Percentiles rank a stretch among this genome's conserved stretches.
Evolutionary conservation across 2,888 invertebrate species (phyloP).

Genomic region (Diarsia dahlii): DNA sequence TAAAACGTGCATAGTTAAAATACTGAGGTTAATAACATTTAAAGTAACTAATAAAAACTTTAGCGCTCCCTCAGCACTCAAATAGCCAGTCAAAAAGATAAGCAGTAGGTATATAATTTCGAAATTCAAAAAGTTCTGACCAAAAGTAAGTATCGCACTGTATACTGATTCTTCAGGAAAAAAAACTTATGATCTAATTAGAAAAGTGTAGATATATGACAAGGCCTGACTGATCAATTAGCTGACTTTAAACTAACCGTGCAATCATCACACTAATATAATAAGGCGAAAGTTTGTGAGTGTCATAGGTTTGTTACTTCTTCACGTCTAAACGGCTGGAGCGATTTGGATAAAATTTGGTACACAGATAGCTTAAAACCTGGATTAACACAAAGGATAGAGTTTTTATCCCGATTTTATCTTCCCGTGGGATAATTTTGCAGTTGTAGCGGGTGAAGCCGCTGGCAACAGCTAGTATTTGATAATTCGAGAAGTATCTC

Average conservation of each 20-base stretch:
- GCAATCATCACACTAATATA: too few species aligned
- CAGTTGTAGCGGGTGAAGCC: too few species aligned
- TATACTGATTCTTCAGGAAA: background rate
- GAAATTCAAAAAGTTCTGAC: background rate
- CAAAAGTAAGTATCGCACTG: background rate
- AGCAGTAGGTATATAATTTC: background rate
- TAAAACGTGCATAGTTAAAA: background rate
- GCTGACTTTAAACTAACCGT: background rate
- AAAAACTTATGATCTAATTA: background rate
- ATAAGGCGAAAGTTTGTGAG: too few species aligned
- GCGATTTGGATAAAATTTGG: too few species aligned
- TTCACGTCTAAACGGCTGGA: too few species aligned
- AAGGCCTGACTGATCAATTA: background rate
- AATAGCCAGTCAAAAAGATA: background rate
- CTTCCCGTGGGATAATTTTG: too few species aligned
- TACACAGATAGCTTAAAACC: too few species aligned
- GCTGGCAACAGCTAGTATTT: too few species aligned
- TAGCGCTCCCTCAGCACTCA: background rate
- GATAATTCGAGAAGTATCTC: constrained; percentile 34
- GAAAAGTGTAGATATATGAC: background rate
- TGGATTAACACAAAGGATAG: too few species aligned
- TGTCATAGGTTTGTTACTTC: too few species aligned
- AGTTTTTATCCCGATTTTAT: too few species aligned
- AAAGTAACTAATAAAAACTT: background rate
- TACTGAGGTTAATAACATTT: constrained; percentile 1